phyloP scores from a whole-genome alignment of 2,797 vertebrate genomes.

The Astyanax mexicanus region DNA sequence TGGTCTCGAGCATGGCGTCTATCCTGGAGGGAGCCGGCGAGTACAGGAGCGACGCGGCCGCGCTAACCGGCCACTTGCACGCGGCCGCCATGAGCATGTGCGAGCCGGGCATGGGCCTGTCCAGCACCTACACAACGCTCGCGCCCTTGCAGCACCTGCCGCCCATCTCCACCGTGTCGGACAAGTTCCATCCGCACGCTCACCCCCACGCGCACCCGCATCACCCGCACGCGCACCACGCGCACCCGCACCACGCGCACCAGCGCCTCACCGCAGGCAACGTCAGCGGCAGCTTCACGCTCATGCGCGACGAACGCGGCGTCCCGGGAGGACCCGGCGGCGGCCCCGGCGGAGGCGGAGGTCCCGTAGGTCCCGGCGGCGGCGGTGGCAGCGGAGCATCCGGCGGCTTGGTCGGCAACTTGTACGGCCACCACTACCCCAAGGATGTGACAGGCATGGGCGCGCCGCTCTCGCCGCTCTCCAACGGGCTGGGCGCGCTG shows the following conservation, averaged over 20 bases:
- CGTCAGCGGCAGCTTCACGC: conserved; percentile 93
- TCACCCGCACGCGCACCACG: conserved; percentile 75
- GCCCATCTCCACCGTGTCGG: conserved; percentile 93
- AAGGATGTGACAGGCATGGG: conserved; percentile 96
- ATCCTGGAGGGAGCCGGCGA: conserved; percentile 89
- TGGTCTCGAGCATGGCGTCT: conserved; percentile 94
- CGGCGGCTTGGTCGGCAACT: conserved; percentile 82
- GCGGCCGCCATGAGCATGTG: conserved; percentile 94
- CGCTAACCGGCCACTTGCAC: conserved; percentile 86
- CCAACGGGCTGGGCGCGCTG: conserved; percentile 89
- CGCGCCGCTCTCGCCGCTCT: conserved; percentile 91
- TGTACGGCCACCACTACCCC: conserved; percentile 91
- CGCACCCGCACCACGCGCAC: conserved; percentile 64
- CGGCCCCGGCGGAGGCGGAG: background rate
- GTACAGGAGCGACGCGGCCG: conserved; percentile 83
- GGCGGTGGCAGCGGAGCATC: background rate
- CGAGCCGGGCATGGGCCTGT: conserved; percentile 91
- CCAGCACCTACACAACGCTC: conserved; percentile 94
- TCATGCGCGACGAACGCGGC: conserved; percentile 93
- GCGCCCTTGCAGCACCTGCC: conserved; percentile 96
- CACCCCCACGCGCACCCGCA: conserved; percentile 58
- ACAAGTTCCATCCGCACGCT: conserved; percentile 86
- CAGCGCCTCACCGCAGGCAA: conserved; percentile 89
- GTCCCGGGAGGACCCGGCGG: conserved; percentile 58
- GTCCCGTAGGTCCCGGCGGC: background rate